Evolutionary conservation across 2,888 invertebrate genomes (phyloP), one percentile per base, ranked within the genome.

Genomic region (Acleris sparsana): DNA sequence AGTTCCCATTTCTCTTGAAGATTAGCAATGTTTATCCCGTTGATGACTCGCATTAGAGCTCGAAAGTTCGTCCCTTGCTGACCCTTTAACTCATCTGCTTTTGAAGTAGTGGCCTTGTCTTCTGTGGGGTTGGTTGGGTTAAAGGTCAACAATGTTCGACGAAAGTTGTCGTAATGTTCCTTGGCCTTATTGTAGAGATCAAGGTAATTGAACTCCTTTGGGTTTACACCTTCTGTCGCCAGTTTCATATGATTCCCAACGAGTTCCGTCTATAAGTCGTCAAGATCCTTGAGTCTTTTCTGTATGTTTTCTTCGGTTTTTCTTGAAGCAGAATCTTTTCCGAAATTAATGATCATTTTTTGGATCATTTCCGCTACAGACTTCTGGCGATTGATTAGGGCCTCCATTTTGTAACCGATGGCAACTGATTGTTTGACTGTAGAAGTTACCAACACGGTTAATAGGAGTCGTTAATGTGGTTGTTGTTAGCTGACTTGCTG

Each of bases 51-150:
- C 11, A 16, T 13, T 7, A 62, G 55, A 2, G 69, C 69, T 43
- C 62, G 29, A 33, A 69, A 65, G 48, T 69, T 69, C 5, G 62
- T 65, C 46, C 22, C 17, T 53, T 63, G 63, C 29, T 63, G 33
- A 22, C 17, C n/a, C 4, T 48, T 9, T 2, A 64, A 60, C 43
- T 25, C 63, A n/a, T 60, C 60, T 5, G 60, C 48, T 16, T 43
- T n/a, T 1, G 33, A 22, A 5, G 60, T 55, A 7, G 16, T 57
- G 16, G 1, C 20, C 43, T 22, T 44, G 44, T 43, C 57, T 22
- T 22, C 22, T 22, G 22, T 22, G 22, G 22, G 22, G 3, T 22
- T 22, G 22, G 22, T 3, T 22, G 22, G 22, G 22, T 22, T 22
- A 3, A 22, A 22, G 22, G 3, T 22, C 3, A 22, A 22, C 22